Evolutionary conservation across 2,888 invertebrate species (phyloP).

Genomic region (Polyploca ridens): DNA sequence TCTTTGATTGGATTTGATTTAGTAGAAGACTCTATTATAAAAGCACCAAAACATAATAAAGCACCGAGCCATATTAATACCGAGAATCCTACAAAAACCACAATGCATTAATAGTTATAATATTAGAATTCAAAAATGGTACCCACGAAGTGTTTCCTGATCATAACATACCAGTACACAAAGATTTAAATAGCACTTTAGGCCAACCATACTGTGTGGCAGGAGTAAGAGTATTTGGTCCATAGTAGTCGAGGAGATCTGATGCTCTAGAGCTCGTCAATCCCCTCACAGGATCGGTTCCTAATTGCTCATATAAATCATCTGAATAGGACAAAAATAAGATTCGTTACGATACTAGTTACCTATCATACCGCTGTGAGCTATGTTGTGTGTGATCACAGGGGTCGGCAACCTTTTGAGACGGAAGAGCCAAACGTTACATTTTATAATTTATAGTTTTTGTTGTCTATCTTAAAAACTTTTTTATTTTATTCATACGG

Average conservation of each 20-base stretch:
- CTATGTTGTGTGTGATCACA: no score
- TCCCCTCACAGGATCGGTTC: constrained; percentile 80
- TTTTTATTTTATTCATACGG: no score
- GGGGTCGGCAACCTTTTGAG: no score
- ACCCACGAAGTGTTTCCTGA: no score
- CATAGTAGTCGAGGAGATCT: constrained; percentile 84
- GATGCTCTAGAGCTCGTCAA: constrained; percentile 84
- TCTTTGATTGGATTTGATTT: constrained; percentile 95
- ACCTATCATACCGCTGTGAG: no score
- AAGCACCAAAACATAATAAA: constrained; percentile 86
- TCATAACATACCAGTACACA: constrained; percentile 65
- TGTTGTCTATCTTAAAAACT: no score
- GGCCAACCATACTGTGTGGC: constrained; percentile 89
- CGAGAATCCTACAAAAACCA: constrained; percentile 87
- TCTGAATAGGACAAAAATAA: constrained; percentile 43
- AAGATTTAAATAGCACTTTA: constrained; percentile 79
- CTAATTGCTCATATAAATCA: constrained; percentile 56
- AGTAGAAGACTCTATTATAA: constrained; percentile 87
- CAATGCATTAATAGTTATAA: constrained; percentile 1
- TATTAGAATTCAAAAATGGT: no score
- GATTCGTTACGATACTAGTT: no score
- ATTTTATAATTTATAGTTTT: no score
- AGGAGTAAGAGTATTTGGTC: constrained; percentile 90
- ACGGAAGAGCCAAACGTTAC: no score
- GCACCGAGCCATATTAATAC: constrained; percentile 92